Conservation (phyloP, 2,797 vertebrate genomes). For the Parambassis ranga region DNA sequence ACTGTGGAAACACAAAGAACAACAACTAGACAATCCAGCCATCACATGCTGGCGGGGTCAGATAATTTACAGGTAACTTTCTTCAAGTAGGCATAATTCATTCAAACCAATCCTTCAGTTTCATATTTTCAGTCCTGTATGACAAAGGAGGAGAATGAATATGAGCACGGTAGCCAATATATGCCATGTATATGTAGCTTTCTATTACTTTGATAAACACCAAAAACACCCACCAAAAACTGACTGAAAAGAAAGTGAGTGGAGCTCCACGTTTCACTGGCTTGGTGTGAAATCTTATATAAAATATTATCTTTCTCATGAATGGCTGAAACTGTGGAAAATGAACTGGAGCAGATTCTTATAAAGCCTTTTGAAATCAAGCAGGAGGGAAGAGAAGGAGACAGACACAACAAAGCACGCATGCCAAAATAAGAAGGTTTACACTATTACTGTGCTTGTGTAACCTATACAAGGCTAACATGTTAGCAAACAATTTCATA, state of each 20-base stretch:
- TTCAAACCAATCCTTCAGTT: not conserved
- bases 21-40: slow-evolving; percentile 20
- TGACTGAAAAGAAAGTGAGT: slow-evolving; percentile 34
- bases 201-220: slow-evolving; percentile 56
- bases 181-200: too few species aligned
- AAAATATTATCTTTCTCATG: slow-evolving; percentile 31
- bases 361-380: slow-evolving; percentile 1
- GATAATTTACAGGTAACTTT: slow-evolving; percentile 11
- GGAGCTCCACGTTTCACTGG: slow-evolving; percentile 16
- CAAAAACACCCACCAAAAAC: slow-evolving; percentile 37
- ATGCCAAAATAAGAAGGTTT: not conserved
- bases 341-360: slow-evolving; percentile 23
- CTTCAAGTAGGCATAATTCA: not conserved
- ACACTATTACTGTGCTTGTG: not conserved
- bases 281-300: slow-evolving; percentile 47
- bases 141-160: not conserved
- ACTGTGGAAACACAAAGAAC: slow-evolving; percentile 24
- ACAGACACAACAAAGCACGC: not conserved
- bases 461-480: not conserved
- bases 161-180: not conserved
- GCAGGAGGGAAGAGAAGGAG: not conserved
- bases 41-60: slow-evolving; percentile 3
- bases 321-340: slow-evolving; percentile 29
- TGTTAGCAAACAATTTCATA: not conserved
- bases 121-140: not conserved